Base-by-base conservation (phyloP, 2,113 vertebrate genomes). In the Tupaia chinensis region DNA sequence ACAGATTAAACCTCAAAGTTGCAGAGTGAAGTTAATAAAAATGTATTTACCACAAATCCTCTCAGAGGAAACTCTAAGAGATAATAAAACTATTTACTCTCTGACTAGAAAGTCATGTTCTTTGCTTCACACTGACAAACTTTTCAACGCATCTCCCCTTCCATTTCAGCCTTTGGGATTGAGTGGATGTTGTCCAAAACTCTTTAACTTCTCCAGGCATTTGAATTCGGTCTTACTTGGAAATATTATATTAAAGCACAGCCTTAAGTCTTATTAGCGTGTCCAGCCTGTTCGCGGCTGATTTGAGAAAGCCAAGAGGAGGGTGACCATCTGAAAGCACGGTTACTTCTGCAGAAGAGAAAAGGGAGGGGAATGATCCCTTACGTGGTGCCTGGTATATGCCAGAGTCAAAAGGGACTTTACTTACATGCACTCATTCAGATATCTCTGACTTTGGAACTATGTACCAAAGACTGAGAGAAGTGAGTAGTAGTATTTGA, bases 141-240 rank as follows among this genome's bases (percentile, higher is more conserved):
- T 77, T 72, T 90, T 72, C 58, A 91, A 66, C 16, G 27, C 53
- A 70, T 84, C 34, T 87, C 20, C 15, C 1, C 9, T 93, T 93
- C 34, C 44, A 78, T 65, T 86, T 86, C 87, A 70, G 12, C 44
- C n/a, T 89, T 92, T 90, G 44, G 58, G 86, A 84, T 93, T 89
- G 80, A 58, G 60, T 63, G 56, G 17, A 53, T 34, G 34, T 44
- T 1, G 17, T 80, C 61, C n/a, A 86, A n/a, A 86, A 61, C 69
- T 93, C 29, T 65, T 82, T 80, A 89, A 17, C 69, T 89, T 86
- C 81, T 70, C 70, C 12, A 69, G 14, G 70, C 69, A 58, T 65
- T 90, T 85, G 70, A 86, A 74, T 89, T 76, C 70, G 23, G 19
- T 65, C 44, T 93, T 86, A 68, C 53, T 63, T 69, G 86, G 44